These are phyloP conservation scores for Cairina moschata DNA, from an alignment of 2,113 vertebrate species.

Conservation along the genomic window DNA sequence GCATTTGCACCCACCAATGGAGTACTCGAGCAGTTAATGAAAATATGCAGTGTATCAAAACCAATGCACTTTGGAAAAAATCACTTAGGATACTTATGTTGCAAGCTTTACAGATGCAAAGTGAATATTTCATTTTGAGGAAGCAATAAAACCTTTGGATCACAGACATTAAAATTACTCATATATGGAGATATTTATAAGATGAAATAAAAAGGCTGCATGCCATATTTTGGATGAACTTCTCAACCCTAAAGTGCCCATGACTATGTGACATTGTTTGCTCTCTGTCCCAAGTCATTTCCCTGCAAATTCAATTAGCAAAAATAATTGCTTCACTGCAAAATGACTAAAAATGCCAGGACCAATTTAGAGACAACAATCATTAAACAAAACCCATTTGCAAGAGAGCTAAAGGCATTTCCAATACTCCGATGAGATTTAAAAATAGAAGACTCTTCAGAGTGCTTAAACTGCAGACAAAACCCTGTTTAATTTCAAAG, in stretches of 20 bases:
- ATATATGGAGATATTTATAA: neutral
- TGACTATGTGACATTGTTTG: neutral
- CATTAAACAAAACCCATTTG: constrained; percentile 66
- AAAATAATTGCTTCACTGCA: constrained; percentile 54
- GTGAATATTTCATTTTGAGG: neutral
- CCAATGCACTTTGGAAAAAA: neutral
- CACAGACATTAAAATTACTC: neutral
- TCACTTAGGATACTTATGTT: neutral
- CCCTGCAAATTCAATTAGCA: constrained; percentile 41
- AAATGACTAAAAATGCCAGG: constrained; percentile 50
- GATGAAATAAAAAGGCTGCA: neutral
- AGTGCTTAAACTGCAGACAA: constrained; percentile 42
- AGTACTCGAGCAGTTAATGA: neutral
- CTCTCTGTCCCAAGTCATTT: neutral
- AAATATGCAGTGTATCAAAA: neutral
- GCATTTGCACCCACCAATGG: neutral
- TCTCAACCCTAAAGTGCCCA: neutral
- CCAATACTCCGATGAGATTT: constrained; percentile 47
- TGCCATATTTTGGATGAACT: neutral
- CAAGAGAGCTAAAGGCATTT: constrained; percentile 44
- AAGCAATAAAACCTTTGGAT: neutral
- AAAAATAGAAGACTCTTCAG: constrained; percentile 52
- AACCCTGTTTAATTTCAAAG: constrained; percentile 57
- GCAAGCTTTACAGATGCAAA: neutral
- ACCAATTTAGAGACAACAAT: constrained; percentile 45